A percentile compares a stretch with the other conserved stretches of the same genome.
These are phyloP conservation scores for Lamprotornis superbus DNA, from an alignment of 2,113 vertebrate species.

Conservation along the genomic window DNA sequence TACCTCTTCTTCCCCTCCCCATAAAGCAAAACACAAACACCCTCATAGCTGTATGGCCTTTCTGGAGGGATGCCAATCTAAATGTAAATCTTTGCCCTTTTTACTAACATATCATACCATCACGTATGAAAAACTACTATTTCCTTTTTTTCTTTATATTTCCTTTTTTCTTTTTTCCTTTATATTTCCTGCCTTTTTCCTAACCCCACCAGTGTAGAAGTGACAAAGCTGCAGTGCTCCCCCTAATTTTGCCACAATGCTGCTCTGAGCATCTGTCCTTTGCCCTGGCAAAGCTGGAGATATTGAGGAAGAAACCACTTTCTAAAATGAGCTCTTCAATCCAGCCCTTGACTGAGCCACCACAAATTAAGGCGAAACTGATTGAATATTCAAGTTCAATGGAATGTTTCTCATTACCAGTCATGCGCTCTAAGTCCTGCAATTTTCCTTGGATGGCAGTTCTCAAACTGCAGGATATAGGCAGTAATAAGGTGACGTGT, in stretches of 20 bases:
- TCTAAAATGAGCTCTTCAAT: background rate
- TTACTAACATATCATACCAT: background rate
- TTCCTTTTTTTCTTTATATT: background rate
- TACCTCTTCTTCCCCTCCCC: background rate
- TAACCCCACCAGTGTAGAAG: background rate
- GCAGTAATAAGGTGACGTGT: background rate
- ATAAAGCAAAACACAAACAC: background rate
- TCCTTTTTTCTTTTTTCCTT: background rate
- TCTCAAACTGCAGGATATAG: background rate
- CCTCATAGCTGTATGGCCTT: background rate
- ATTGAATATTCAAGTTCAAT: background rate
- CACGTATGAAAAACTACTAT: background rate
- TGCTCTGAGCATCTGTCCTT: background rate
- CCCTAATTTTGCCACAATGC: background rate
- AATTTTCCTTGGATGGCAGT: background rate
- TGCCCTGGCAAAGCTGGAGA: background rate
- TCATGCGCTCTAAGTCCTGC: background rate
- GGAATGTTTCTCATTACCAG: background rate
- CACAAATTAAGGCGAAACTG: background rate
- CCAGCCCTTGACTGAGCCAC: background rate
- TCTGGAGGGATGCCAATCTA: background rate
- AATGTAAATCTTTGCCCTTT: background rate
- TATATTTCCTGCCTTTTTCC: background rate
- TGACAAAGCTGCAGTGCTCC: background rate
- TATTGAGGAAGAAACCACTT: background rate